These are phyloP conservation scores for Mythimna lalbum DNA, from an alignment of 2,888 invertebrate species.

Conservation along the genomic window DNA sequence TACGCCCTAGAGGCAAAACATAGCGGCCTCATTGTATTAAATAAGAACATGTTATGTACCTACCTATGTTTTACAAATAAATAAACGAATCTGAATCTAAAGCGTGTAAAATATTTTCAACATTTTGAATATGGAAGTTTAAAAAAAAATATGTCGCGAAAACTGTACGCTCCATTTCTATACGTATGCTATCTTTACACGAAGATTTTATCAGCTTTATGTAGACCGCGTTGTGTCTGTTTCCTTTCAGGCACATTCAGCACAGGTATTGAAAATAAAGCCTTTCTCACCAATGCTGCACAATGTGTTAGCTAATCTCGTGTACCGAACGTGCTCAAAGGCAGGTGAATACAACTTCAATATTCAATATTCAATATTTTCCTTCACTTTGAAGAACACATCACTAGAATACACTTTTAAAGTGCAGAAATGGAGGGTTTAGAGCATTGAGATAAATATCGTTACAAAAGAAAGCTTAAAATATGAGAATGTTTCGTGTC, in stretches of 20 bases:
- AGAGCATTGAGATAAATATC: conserved; percentile 4
- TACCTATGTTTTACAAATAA: no score
- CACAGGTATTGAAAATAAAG: background rate
- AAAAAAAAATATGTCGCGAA: background rate
- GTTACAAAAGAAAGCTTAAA: background rate
- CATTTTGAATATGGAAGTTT: background rate
- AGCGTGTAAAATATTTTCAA: background rate
- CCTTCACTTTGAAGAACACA: background rate
- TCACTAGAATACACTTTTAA: background rate
- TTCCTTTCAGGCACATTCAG: background rate
- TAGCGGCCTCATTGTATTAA: no score
- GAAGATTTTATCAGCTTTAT: no score
- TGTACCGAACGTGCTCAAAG: background rate
- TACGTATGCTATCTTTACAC: no score
- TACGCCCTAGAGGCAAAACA: no score
- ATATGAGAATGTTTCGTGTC: no score
- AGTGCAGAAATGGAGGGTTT: background rate
- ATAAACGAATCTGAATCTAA: no score
- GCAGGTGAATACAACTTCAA: background rate
- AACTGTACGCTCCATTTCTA: background rate
- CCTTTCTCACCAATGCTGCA: background rate
- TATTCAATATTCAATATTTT: conserved; percentile 2
- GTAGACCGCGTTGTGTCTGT: background rate
- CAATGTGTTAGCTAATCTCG: background rate
- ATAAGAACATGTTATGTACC: no score